Evolutionary conservation across 2,888 invertebrate species (phyloP), one percentile per base, ranked within the genome.

Genomic region (Amphiduros pacificus): DNA sequence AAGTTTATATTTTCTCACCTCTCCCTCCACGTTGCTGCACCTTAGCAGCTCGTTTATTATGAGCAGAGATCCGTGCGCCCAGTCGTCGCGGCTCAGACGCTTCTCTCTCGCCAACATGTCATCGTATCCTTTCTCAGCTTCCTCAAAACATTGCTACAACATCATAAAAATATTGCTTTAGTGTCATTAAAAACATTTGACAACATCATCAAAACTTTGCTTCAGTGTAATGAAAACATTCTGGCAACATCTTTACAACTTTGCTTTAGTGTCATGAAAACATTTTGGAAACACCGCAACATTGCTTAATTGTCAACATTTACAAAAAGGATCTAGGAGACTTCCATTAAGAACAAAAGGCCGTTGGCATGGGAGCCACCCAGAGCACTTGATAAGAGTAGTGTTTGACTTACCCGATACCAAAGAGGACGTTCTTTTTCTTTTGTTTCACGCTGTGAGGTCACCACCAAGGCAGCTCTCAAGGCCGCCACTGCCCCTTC

Each of bases 401-500:
- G n/a, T n/a, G n/a, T n/a, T n/a, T n/a, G n/a, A 44, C 44, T 44
- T 62, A 84, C 84, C 77, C 77, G 82, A 74, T 85, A 89, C 94
- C 95, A 96, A 71, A 89, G 90, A 0, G 92, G 91, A 77, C 90
- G 91, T 71, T 92, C 91, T 44, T 90, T 90, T 78, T 94, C 94
- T 79, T 93, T 94, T 0, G 92, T 91, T 85, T 99, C 99, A 64
- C 99, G 87, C 78, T 97, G 97, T 1, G 96, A 91, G 0, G 94
- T 96, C 0, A 98, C 94, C 0, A 94, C 91, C 5, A 99, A 84
- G 0, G 96, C 97, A 26, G 96, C 94, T 73, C 95, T 86, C n/a
- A 99, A 84, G 0, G 98, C 96, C 74, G 94, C 92, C 0, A 93
- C 94, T 0, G 96, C 95, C 5, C 92, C 92, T 81, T 96, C 94